Conservation (phyloP, 2,888 invertebrate genomes). For the Sarcophaga rosellei region DNA sequence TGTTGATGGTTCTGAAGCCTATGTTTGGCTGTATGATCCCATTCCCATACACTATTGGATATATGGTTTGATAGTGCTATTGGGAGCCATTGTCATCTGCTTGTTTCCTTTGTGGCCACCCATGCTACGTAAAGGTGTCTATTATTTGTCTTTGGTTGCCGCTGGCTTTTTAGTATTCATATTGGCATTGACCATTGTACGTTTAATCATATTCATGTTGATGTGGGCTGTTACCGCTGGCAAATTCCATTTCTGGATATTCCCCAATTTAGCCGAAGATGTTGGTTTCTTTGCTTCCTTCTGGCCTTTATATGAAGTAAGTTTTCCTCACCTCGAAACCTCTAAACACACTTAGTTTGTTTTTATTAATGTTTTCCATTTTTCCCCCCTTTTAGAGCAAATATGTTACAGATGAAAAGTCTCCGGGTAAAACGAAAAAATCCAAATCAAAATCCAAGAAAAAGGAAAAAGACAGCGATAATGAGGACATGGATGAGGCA, state of each 20-base stretch:
- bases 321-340: not conserved
- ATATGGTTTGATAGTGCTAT: conserved; percentile 92
- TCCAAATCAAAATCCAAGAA: conserved; percentile 83
- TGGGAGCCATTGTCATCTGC: conserved; percentile 97
- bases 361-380: not conserved
- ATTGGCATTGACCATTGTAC: conserved; percentile 92
- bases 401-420: conserved; percentile 85
- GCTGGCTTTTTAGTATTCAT: conserved; percentile 97
- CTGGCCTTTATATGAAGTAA: conserved; percentile 96
- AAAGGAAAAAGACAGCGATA: conserved; percentile 88
- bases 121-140: conserved; percentile 95
- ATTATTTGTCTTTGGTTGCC: conserved; percentile 97
- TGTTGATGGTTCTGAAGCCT: conserved; percentile 96
- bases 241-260: conserved; percentile 96
- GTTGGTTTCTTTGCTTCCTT: conserved; percentile 99
- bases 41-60: conserved; percentile 97
- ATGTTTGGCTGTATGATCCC: conserved; percentile 99
- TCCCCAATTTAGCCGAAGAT: conserved; percentile 99
- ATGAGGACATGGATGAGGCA: conserved; percentile 87
- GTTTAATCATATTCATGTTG: conserved; percentile 94
- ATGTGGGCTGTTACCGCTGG: conserved; percentile 95
- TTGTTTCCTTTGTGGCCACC: conserved; percentile 99
- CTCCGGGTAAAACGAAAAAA: conserved; percentile 82
- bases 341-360: not conserved
- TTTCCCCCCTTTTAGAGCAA: conserved; percentile 83